Evolutionary conservation across 2,113 vertebrate species (phyloP), one percentile per base, ranked within the genome.

Genomic region (Cathartes aura): DNA sequence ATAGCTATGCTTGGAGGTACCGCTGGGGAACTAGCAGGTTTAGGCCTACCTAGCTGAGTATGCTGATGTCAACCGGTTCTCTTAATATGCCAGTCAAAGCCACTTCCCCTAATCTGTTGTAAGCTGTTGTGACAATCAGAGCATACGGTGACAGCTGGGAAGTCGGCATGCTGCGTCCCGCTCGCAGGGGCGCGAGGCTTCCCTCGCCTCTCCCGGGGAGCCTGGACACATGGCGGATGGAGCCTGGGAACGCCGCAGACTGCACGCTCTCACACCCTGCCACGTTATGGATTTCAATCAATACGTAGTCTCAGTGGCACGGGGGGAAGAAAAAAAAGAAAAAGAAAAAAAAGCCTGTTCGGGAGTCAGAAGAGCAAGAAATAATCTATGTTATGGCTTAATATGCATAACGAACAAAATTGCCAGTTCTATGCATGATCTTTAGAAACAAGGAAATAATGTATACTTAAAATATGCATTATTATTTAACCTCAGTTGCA

Each of bases 221-320:
- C 42, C 4, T 24, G 93, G 78, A 67, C 88, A 94, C 68, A 93
- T 75, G 96, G 96, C 47, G 85, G 89, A 83, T 80, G 94, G 75
- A 98, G 97, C 97, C 98, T 98, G 98, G 97, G 98, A 99, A 98
- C 8, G 43, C 87, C 13, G 21, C 83, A 92, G 82, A 92, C 94
- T 62, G 62, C 8, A 8, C 40, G 52, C 94, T 98, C 98, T 98
- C 98, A 98, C 94, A 97, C 75, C 30, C 86, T 40, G 96, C 70
- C 94, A 86, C 95, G 95, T 88, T 95, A 90, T 67, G 97, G 95
- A 93, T 96, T 98, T 98, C 97, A 97, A 98, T 98, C 97, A 91
- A 98, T 89, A 64, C 1, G 1, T 50, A 4, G 3, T 64, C 83
- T 81, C 21, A 1, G 86, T 24, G 40, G 43, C 68, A 87, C 30